These are phyloP conservation scores for Brachylomia viminalis DNA, from an alignment of 2,888 invertebrate species.

Conservation along the genomic window DNA sequence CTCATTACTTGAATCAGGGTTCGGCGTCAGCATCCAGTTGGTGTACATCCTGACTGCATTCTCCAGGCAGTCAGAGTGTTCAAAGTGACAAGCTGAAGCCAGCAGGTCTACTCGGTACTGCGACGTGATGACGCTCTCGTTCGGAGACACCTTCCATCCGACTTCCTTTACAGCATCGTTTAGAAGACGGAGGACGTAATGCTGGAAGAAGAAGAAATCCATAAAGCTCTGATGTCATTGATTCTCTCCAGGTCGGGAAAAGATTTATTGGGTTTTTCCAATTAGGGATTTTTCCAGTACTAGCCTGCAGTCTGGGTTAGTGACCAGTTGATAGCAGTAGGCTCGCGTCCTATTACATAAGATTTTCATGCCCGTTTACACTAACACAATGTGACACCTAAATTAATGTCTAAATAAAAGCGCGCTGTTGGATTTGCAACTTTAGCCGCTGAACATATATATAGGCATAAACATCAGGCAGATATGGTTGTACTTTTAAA, in stretches of 20 bases:
- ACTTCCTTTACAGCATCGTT: conserved; percentile 92
- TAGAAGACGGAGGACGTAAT: conserved; percentile 92
- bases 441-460: too few species aligned
- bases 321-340: neutral
- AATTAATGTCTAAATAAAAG: too few species aligned
- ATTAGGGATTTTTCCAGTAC: too few species aligned
- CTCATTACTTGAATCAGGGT: conserved; percentile 94
- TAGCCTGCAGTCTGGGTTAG: neutral
- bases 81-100: conserved; percentile 94
- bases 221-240: neutral
- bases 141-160: conserved; percentile 92
- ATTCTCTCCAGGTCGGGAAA: neutral
- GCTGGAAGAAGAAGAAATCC: conserved; percentile 83
- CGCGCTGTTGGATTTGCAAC: too few species aligned
- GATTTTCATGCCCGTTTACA: too few species aligned
- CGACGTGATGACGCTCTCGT: conserved; percentile 92
- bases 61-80: conserved; percentile 93
- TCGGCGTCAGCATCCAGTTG: conserved; percentile 93
- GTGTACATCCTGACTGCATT: conserved; percentile 93
- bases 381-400: too few species aligned
- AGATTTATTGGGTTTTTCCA: neutral
- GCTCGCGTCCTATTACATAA: neutral
- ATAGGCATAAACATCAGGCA: too few species aligned
- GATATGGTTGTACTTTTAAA: too few species aligned
- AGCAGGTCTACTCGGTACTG: conserved; percentile 93